Conservation (phyloP, 2,888 invertebrate genomes). For the Hydriomena furcata region DNA sequence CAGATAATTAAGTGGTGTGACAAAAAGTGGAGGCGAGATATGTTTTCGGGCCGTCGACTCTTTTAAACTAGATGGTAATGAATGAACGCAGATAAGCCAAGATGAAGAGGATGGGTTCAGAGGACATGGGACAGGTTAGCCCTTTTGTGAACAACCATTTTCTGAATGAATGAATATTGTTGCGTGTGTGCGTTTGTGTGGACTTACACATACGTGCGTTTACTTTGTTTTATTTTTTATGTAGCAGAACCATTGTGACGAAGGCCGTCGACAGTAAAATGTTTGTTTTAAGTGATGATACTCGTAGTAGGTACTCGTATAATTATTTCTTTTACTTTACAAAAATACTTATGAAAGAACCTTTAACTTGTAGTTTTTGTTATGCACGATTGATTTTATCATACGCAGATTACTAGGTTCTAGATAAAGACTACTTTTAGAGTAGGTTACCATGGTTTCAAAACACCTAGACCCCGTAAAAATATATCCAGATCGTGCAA, state of each 20-base stretch:
- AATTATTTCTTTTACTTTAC: no score
- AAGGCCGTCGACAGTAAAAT: conserved; percentile 40
- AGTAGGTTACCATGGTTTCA: no score
- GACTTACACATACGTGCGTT: conserved; percentile 24
- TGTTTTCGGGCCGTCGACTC: conserved; percentile 79
- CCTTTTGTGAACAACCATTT: conserved; percentile 70
- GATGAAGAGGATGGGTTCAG: conserved; percentile 70
- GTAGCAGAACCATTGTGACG: conserved; percentile 43
- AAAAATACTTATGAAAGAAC: no score
- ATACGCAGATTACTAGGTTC: no score
- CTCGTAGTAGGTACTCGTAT: no score
- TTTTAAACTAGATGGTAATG: conserved; percentile 82
- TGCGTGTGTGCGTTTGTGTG: conserved; percentile 46
- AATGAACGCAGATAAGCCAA: conserved; percentile 79
- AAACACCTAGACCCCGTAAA: no score
- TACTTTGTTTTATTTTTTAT: conserved; percentile 43
- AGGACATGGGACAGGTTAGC: conserved; percentile 66
- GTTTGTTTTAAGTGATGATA: no score
- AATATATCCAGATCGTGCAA: no score
- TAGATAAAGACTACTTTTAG: no score
- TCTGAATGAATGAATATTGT: conserved; percentile 34
- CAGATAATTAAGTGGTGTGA: conserved; percentile 81
- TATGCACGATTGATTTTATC: no score
- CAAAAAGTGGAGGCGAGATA: conserved; percentile 81
- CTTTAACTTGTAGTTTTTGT: no score